Percentiles rank a stretch among this genome's conserved stretches.
Conservation (phyloP, 2,797 vertebrate species). For the Enteromius anoplus region DNA sequence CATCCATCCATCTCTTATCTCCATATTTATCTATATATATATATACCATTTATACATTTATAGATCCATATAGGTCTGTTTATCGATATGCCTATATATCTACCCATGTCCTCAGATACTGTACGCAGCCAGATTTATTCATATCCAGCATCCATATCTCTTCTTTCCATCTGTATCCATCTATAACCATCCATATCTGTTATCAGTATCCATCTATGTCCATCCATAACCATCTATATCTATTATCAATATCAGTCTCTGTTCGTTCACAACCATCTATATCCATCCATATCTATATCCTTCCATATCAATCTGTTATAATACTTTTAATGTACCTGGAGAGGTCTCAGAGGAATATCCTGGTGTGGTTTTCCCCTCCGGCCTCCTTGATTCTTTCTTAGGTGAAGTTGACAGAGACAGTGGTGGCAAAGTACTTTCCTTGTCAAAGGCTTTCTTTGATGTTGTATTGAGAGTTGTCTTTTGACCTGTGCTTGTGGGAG, state of each 20-base stretch:
- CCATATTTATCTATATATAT: neutral
- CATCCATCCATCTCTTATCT: neutral
- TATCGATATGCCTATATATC: neutral
- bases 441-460: constrained; percentile 25
- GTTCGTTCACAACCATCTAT: neutral
- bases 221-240: neutral
- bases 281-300: neutral
- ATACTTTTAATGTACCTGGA: constrained; percentile 43
- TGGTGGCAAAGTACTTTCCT: constrained; percentile 43
- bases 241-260: neutral
- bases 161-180: neutral
- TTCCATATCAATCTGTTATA: neutral
- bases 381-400: constrained; percentile 48
- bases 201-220: neutral
- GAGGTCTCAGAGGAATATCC: constrained; percentile 60
- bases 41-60: neutral
- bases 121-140: neutral
- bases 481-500: constrained; percentile 47
- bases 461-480: constrained; percentile 27
- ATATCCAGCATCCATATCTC: neutral
- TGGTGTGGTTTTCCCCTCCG: constrained; percentile 58
- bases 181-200: neutral
- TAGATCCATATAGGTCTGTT: neutral
- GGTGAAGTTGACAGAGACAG: constrained; percentile 50
- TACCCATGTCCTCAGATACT: neutral